These are phyloP conservation scores for Arothron firmamentum DNA, from an alignment of 2,113 vertebrate species.

Conservation along the genomic window DNA sequence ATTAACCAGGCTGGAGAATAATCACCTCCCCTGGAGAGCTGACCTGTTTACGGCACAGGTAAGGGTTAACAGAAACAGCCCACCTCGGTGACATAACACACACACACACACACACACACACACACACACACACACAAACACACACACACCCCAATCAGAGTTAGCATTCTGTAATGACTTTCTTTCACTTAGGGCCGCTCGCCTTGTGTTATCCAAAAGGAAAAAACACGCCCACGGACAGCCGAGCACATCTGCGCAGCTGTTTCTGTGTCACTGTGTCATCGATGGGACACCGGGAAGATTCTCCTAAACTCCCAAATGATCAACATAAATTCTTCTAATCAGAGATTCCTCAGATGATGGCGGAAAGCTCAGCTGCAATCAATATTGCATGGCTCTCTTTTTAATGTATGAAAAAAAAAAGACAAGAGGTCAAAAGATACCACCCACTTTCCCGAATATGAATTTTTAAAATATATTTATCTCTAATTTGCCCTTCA, in stretches of 20 bases:
- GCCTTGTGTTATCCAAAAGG: constrained; percentile 26
- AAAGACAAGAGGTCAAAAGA: constrained; percentile 16
- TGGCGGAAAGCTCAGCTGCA: constrained; percentile 16
- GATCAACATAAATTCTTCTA: constrained; percentile 17
- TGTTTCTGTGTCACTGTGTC: constrained; percentile 21
- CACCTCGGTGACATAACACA: constrained; percentile 61
- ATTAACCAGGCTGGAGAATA: constrained; percentile 75
- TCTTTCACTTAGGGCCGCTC: constrained; percentile 23
- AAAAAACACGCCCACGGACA: constrained; percentile 22
- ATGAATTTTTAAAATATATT: too few relatives aligned
- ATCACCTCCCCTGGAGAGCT: constrained; percentile 68
- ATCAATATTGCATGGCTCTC: constrained; percentile 32
- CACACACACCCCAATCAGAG: constrained; percentile 3
- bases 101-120: constrained; percentile 15
- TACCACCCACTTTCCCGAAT: constrained; percentile 5
- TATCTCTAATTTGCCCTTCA: too few relatives aligned
- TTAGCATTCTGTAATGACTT: constrained; percentile 30
- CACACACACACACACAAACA: constrained; percentile 1
- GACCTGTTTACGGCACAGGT: constrained; percentile 68
- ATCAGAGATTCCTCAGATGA: constrained; percentile 33
- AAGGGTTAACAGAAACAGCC: constrained; percentile 71
- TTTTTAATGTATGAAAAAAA: constrained; percentile 42
- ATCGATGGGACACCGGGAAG: constrained; percentile 18
- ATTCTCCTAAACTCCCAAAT: constrained; percentile 28
- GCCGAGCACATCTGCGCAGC: constrained; percentile 32